Percentiles rank a stretch among this genome's conserved stretches.
Conservation (phyloP, 64 coral and sea anemone species). For the Dendronephthya gigantea region DNA sequence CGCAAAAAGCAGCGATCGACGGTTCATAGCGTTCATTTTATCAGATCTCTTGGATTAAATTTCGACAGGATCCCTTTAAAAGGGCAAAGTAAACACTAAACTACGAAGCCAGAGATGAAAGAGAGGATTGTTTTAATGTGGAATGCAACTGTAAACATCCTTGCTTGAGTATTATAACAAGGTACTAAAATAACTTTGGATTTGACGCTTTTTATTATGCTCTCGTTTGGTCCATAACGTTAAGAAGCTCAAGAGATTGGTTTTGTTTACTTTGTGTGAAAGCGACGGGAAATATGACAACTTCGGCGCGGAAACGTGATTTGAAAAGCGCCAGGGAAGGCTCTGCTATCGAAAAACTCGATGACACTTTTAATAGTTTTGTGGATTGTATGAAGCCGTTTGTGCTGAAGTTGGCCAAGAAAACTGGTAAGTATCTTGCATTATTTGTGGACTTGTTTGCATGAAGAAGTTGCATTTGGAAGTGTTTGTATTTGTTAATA, state of each 20-base stretch:
- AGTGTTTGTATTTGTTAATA: no score
- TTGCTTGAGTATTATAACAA: neutral
- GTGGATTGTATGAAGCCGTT: constrained; percentile 85
- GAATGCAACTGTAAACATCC: neutral
- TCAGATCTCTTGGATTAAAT: no score
- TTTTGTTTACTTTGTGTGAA: neutral
- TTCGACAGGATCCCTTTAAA: no score
- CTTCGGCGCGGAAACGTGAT: constrained; percentile 59
- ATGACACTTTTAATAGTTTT: constrained; percentile 69
- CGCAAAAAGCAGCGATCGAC: neutral
- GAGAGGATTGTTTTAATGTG: neutral
- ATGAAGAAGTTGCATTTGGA: neutral
- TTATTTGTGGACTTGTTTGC: neutral
- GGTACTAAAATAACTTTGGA: neutral
- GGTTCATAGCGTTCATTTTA: no score
- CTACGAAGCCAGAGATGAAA: neutral
- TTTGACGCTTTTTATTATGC: neutral
- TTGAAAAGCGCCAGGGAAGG: constrained; percentile 27
- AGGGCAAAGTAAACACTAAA: no score
- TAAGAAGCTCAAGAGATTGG: neutral
- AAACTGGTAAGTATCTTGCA: constrained; percentile 55
- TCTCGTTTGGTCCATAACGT: neutral
- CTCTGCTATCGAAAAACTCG: constrained; percentile 65
- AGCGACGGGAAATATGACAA: neutral
- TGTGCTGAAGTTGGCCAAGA: constrained; percentile 71